These are phyloP conservation scores for Cheilosia vulpina DNA, from an alignment of 2,888 invertebrate species.

Conservation along the genomic window DNA sequence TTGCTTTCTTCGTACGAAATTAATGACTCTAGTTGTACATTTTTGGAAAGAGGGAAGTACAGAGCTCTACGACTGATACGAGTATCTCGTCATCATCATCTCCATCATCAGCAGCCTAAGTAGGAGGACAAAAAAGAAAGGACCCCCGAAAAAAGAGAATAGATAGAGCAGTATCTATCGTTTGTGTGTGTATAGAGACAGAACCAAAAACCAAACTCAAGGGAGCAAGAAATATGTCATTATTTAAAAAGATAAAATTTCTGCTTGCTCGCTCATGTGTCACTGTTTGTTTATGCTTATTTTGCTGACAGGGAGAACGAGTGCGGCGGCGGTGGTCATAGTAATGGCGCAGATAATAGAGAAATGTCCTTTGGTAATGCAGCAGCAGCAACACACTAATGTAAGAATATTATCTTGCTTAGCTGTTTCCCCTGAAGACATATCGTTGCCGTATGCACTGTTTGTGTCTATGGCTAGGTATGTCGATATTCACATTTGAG, in stretches of 20 bases:
- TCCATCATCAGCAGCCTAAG: conserved; percentile 54
- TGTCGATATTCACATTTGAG: neutral
- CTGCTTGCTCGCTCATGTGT: conserved; percentile 74
- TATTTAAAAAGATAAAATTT: conserved; percentile 75
- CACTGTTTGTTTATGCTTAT: conserved; percentile 71
- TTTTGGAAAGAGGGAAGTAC: neutral
- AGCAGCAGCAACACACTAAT: conserved; percentile 32
- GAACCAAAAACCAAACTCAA: conserved; percentile 44
- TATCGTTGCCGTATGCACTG: neutral
- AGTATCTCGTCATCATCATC: conserved; percentile 67
- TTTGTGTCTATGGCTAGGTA: neutral
- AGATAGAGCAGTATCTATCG: neutral
- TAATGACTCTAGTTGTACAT: conserved; percentile 51
- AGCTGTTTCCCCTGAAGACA: conserved; percentile 3
- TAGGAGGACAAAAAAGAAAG: neutral
- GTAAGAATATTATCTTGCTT: conserved; percentile 30
- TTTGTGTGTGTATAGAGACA: neutral
- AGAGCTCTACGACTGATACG: conserved; percentile 30
- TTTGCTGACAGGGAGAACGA: conserved; percentile 60
- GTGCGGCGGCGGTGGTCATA: conserved; percentile 31
- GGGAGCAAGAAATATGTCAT: conserved; percentile 73
- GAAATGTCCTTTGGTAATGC: conserved; percentile 34
- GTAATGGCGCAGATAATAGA: conserved; percentile 62
- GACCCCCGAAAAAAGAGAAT: neutral
- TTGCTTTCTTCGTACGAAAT: conserved; percentile 44